A percentile compares a stretch with the other conserved stretches of the same genome.
phyloP scores from a whole-genome alignment of 2,797 vertebrate species.

The Takifugu ocellatus region DNA sequence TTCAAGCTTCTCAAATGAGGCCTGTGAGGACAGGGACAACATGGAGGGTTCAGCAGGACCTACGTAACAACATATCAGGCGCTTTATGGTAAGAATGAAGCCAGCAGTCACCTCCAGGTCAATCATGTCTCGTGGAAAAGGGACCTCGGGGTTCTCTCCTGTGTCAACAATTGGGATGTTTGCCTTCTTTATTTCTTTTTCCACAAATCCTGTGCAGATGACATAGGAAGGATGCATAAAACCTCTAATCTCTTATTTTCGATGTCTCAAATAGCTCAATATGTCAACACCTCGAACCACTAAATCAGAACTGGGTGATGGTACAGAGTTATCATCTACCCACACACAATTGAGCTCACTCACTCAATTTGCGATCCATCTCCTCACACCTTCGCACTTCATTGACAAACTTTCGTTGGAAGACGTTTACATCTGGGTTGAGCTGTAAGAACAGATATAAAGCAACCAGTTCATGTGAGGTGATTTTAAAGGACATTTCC shows the following conservation, averaged over 20 bases:
- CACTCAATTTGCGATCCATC: constrained; percentile 97
- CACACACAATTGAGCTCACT: constrained; percentile 37
- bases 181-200: constrained; percentile 97
- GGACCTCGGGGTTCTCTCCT: constrained; percentile 97
- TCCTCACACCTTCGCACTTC: constrained; percentile 96
- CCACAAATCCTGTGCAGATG: constrained; percentile 88
- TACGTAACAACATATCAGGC: neutral
- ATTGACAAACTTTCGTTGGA: constrained; percentile 97
- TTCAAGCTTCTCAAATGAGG: constrained; percentile 97
- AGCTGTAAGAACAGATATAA: constrained; percentile 68
- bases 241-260: neutral
- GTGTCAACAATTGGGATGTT: constrained; percentile 89
- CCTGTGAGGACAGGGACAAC: constrained; percentile 65
- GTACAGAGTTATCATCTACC: neutral
- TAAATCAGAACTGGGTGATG: no score
- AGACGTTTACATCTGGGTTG: constrained; percentile 96
- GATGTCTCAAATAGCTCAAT: neutral
- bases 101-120: constrained; percentile 86
- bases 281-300: neutral
- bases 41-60: neutral
- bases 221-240: neutral
- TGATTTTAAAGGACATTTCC: no score
- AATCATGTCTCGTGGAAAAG: constrained; percentile 97
- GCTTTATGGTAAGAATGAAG: neutral
- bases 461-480: neutral